Conservation (phyloP, 1,140 invertebrate genomes). For the Globodera rostochiensis region DNA sequence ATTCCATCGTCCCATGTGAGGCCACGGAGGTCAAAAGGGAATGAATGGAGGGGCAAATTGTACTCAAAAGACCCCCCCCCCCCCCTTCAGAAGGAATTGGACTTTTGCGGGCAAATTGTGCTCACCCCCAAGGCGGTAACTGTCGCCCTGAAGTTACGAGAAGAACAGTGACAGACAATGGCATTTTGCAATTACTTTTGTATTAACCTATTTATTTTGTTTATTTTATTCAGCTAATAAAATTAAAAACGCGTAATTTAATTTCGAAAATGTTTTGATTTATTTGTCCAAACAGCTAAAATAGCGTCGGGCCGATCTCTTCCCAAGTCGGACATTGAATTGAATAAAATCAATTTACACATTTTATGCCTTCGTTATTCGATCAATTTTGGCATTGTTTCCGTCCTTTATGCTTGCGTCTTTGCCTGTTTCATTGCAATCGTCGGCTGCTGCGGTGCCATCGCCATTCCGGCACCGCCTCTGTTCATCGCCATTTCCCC, state of each 20-base stretch:
- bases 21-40: constrained; percentile 30
- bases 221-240: background rate
- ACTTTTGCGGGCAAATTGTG: constrained; percentile 25
- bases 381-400: background rate
- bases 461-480: background rate
- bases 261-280: background rate
- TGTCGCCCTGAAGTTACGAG: constrained; percentile 8
- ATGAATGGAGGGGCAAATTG: background rate
- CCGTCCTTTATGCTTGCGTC: background rate
- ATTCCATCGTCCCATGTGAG: background rate
- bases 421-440: background rate
- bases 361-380: too few species aligned
- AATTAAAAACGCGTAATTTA: too few species aligned
- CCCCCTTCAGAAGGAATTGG: constrained; percentile 5
- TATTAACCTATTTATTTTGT: too few species aligned
- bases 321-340: too few species aligned
- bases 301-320: too few species aligned
- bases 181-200: too few species aligned
- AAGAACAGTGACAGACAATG: background rate
- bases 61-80: constrained; percentile 6
- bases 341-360: too few species aligned
- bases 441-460: background rate
- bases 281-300: background rate
- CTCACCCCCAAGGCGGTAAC: constrained; percentile 34
- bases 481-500: too few species aligned